phyloP scores from a whole-genome alignment of 2,797 vertebrate genomes.

The Periophthalmus magnuspinnatus region DNA sequence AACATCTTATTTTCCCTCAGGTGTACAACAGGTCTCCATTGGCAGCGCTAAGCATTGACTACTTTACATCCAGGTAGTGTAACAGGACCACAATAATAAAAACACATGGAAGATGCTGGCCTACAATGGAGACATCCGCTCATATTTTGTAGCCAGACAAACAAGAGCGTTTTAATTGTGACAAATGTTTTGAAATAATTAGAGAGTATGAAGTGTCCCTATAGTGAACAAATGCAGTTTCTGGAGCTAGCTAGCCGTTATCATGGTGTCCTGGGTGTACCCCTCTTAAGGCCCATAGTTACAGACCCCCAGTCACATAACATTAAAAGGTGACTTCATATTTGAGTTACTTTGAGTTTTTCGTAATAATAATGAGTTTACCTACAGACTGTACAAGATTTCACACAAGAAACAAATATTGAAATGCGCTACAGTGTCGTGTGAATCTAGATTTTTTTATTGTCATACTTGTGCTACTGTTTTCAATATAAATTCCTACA shows the following conservation, averaged over 20 bases:
- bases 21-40: constrained; percentile 11
- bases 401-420: constrained; percentile 4
- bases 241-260: background rate
- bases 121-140: background rate
- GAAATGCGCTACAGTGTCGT: constrained; percentile 5
- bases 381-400: constrained; percentile 5
- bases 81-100: background rate
- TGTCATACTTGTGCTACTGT: constrained; percentile 29
- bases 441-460: constrained; percentile 32
- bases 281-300: background rate
- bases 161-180: background rate
- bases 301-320: background rate
- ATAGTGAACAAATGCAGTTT: constrained; percentile 18
- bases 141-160: background rate
- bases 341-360: background rate
- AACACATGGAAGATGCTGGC: constrained; percentile 24
- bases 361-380: background rate
- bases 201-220: background rate
- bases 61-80: constrained; percentile 12
- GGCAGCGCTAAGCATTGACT: constrained; percentile 12
- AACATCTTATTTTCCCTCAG: constrained; percentile 11
- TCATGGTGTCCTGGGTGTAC: background rate
- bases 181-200: background rate
- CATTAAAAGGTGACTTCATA: background rate
- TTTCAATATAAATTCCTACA: constrained; percentile 30